Base-by-base conservation (phyloP, 2,797 vertebrate genomes). In the Vespertilio murinus region DNA sequence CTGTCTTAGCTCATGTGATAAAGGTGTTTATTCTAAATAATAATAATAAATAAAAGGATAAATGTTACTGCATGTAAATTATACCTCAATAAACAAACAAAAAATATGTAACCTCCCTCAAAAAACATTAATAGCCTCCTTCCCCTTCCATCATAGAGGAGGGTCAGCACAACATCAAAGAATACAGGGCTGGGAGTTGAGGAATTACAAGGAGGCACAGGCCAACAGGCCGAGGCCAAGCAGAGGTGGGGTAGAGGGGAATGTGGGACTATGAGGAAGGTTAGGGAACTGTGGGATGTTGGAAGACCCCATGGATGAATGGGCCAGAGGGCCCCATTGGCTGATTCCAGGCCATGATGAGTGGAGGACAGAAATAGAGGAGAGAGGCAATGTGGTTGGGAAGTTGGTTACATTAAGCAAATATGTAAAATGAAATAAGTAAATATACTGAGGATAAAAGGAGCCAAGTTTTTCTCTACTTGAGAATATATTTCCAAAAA, bases 401-500 rank as follows among this genome's bases (percentile, higher is more conserved):
- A 91, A 87, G 79, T 2, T 12, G 47, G 59, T 49, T 30, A 86
- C 16, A 69, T 7, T 70, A 18, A 91, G 38, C n/a, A 82, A 88
- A 12, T 14, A 81, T 47, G 3, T 71, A 45, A 90, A 91, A 65
- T 10, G 35, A 81, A 92, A 9, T 38, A 82, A 61, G 35, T 64
- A 81, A 78, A 88, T 59, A 52, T 25, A 71, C 6, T 8, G 3
- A 87, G 18, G 69, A 56, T 45, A 82, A 82, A 25, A 25, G 49
- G 52, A 91, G 28, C 45, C 45, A 52, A 93, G 59, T 83, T 88
- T 88, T 75, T 88, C 28, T 45, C 70, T 82, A 42, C 30, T 40
- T 16, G 64, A 85, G 54, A 93, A 94, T 77, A 28, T 40, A 80
- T 23, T 77, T 96, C 25, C 30, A 81, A 91, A 78, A 73, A n/a